Evolutionary conservation across 2,797 vertebrate genomes (phyloP).

Genomic region (Propithecus deckenii): DNA sequence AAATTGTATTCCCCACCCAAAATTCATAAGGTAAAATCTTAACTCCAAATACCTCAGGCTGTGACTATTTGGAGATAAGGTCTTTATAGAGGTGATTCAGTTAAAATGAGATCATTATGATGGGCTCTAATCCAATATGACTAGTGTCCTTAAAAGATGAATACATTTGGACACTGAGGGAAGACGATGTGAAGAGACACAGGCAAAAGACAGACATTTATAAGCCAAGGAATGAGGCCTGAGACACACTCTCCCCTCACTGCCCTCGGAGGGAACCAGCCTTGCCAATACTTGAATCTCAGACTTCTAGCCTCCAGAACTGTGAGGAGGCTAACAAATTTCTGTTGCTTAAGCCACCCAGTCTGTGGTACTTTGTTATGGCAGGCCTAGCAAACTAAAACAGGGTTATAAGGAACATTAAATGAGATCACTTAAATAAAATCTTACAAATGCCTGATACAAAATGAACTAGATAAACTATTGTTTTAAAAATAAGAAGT

Average conservation of each 20-base stretch:
- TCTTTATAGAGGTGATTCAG: neutral
- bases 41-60: neutral
- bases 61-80: neutral
- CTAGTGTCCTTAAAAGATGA: neutral
- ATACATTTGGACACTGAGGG: neutral
- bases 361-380: neutral
- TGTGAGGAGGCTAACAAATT: neutral
- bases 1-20: neutral
- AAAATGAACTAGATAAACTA: constrained; percentile 27
- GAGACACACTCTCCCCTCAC: neutral
- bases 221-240: neutral
- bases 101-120: neutral
- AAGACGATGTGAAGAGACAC: neutral
- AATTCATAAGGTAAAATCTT: neutral
- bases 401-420: neutral
- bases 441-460: neutral
- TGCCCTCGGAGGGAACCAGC: neutral
- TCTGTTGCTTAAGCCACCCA: neutral
- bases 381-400: neutral
- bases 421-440: neutral
- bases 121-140: neutral
- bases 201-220: neutral
- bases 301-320: neutral
- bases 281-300: neutral
- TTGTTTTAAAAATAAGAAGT: neutral